These are phyloP conservation scores for Pempheris klunzingeri DNA, from an alignment of 2,797 vertebrate species.

Conservation along the genomic window DNA sequence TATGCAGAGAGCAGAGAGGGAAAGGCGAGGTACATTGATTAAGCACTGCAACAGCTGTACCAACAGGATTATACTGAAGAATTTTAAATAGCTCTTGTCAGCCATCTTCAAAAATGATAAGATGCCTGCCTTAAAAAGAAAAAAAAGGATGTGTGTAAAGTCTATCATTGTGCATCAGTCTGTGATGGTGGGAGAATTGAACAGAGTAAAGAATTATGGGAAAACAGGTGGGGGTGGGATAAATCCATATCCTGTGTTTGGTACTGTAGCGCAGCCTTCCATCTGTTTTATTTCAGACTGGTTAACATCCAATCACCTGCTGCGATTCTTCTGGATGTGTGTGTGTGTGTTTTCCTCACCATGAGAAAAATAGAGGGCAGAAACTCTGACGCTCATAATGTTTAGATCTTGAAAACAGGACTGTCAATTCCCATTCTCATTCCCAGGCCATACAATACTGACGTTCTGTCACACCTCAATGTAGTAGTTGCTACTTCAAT, in stretches of 20 bases:
- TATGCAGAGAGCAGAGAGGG: conserved; percentile 41
- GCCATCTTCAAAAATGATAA: conserved; percentile 48
- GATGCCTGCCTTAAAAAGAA: not conserved
- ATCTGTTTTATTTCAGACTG: conserved; percentile 76
- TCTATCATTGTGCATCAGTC: conserved; percentile 33
- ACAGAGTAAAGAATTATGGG: conserved; percentile 65
- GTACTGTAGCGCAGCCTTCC: conserved; percentile 58
- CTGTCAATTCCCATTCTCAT: not conserved
- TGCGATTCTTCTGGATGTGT: conserved; percentile 45
- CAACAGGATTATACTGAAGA: conserved; percentile 59
- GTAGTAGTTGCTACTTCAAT: not conserved
- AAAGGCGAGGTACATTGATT: conserved; percentile 59
- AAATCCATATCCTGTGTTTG: conserved; percentile 75
- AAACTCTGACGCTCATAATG: conserved; percentile 57
- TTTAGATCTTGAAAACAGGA: conserved; percentile 61
- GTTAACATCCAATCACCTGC: conserved; percentile 77
- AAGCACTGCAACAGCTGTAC: conserved; percentile 60
- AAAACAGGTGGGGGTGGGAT: conserved; percentile 50
- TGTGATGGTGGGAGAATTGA: conserved; percentile 41
- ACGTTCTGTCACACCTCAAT: not conserved
- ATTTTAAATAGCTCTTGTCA: conserved; percentile 50
- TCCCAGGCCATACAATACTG: not conserved
- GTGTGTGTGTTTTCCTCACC: conserved; percentile 22
- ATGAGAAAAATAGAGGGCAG: conserved; percentile 55
- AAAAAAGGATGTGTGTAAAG: conserved; percentile 10